Evolutionary conservation across 2,113 vertebrate genomes (phyloP).

Genomic region (Uria aalge): DNA sequence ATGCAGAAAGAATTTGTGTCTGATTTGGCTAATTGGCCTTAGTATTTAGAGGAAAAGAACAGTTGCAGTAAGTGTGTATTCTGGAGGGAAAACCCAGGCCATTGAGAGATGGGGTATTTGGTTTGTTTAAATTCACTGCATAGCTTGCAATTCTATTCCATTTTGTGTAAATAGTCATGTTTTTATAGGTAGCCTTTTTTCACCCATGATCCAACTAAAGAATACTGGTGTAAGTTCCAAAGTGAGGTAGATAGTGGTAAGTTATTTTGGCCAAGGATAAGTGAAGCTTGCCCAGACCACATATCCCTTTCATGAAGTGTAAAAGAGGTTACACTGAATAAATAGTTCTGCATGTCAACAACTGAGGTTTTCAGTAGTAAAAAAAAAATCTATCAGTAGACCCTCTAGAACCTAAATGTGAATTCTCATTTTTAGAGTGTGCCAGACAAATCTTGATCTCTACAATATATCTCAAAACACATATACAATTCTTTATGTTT

Average conservation of each 20-base stretch:
- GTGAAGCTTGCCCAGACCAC: slow-evolving; percentile 30
- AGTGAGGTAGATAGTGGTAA: slow-evolving; percentile 31
- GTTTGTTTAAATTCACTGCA: not conserved
- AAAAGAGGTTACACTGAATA: slow-evolving; percentile 22
- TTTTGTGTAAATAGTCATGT: not conserved
- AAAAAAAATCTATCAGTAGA: not conserved
- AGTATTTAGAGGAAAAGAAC: not conserved
- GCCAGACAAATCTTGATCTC: not conserved
- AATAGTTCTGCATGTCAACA: slow-evolving; percentile 19
- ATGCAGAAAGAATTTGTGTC: not conserved
- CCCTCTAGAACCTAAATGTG: not conserved
- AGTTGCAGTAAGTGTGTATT: not conserved
- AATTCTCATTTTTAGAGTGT: not conserved
- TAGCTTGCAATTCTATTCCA: not conserved
- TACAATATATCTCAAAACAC: not conserved
- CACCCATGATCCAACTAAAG: not conserved
- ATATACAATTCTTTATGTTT: not conserved
- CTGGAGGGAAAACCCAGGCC: not conserved
- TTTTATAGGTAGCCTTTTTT: slow-evolving; percentile 21
- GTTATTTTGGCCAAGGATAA: slow-evolving; percentile 32
- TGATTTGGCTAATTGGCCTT: not conserved
- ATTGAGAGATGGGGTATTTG: not conserved
- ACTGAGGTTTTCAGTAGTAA: not conserved
- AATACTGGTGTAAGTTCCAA: not conserved
- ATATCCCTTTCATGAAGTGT: slow-evolving; percentile 11